A percentile compares a stretch with the other conserved stretches of the same genome.
Evolutionary conservation across 2,113 vertebrate species (phyloP).

Genomic region (Gnathonemus echidnorhynchus): DNA sequence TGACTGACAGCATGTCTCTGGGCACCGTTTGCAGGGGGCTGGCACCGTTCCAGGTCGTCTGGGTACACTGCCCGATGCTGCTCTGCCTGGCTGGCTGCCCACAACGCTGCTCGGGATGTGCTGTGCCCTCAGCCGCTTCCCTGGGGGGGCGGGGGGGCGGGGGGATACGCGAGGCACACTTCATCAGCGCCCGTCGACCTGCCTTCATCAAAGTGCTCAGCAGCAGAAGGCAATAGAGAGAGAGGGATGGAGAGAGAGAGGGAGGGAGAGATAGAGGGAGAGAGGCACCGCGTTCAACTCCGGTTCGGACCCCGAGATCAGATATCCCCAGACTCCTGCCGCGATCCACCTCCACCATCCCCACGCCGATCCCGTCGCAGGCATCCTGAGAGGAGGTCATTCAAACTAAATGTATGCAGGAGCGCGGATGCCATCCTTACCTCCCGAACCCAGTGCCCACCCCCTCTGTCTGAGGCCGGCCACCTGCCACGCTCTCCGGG

Average conservation of each 20-base stretch:
- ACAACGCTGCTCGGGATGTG: neutral
- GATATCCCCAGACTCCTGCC: neutral
- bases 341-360: neutral
- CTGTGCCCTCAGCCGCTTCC: conserved; percentile 21
- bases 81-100: conserved; percentile 24
- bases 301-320: neutral
- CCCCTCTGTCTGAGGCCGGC: neutral
- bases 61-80: conserved; percentile 8
- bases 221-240: neutral
- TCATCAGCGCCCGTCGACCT: neutral
- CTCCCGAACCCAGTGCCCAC: neutral
- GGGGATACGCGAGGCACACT: neutral
- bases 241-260: neutral
- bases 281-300: neutral
- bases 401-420: neutral
- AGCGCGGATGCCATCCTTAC: neutral
- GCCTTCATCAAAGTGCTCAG: conserved; percentile 7
- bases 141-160: neutral
- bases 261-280: neutral
- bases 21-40: conserved; percentile 12
- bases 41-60: conserved; percentile 31
- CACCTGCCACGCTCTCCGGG: neutral
- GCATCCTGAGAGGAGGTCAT: neutral
- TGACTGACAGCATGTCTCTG: conserved; percentile 22
- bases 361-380: neutral